Percentiles rank a stretch among this genome's conserved stretches.
phyloP scores from a whole-genome alignment of 2,888 invertebrate genomes.

The Volucella zonaria region DNA sequence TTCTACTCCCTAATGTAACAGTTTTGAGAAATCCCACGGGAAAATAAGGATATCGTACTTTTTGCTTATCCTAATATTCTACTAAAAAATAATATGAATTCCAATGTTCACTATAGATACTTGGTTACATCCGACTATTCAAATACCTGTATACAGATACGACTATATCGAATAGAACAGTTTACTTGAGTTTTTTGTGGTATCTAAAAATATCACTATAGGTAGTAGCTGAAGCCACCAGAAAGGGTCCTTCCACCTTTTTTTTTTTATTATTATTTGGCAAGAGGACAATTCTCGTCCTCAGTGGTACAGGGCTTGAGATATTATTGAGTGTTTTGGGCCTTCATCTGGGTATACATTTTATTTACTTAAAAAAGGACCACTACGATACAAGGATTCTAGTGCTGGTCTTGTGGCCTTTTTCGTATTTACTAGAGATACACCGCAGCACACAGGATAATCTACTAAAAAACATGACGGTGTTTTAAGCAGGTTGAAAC shows the following conservation, averaged over 20 bases:
- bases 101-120: not conserved
- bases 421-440: not conserved
- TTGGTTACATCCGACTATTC: too few species aligned
- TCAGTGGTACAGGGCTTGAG: slow-evolving; percentile 16
- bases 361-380: slow-evolving; percentile 8
- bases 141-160: not conserved
- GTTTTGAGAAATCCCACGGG: slow-evolving; percentile 32
- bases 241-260: not conserved
- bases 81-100: slow-evolving; percentile 38
- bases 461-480: slow-evolving; percentile 6
- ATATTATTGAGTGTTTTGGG: slow-evolving; percentile 33
- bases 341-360: slow-evolving; percentile 28
- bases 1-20: slow-evolving; percentile 43
- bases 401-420: not conserved
- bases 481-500: not conserved
- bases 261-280: not conserved
- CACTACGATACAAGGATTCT: not conserved
- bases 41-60: slow-evolving; percentile 20
- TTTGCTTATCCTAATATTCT: slow-evolving; percentile 25
- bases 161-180: slow-evolving; percentile 8
- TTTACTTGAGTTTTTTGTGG: slow-evolving; percentile 16
- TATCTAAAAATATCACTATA: slow-evolving; percentile 30
- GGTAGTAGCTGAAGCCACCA: not conserved
- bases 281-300: slow-evolving; percentile 9
- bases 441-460: slow-evolving; percentile 5